phyloP scores from a whole-genome alignment of 2,797 vertebrate genomes.

The Buphagus erythrorhynchus region DNA sequence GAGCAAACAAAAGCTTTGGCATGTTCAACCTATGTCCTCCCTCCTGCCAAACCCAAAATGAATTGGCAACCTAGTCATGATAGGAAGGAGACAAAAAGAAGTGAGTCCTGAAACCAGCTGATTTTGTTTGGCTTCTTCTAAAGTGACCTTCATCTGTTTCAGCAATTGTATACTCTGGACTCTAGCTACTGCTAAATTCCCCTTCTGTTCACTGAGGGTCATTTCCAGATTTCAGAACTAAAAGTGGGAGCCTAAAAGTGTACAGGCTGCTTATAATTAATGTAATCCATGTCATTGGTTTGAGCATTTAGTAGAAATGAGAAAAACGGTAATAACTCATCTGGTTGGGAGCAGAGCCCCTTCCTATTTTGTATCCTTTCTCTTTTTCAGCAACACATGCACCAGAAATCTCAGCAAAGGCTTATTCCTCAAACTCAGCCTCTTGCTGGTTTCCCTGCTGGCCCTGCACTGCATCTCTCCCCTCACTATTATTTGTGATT shows the following conservation, averaged over 20 bases:
- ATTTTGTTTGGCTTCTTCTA: not conserved
- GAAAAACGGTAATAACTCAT: not conserved
- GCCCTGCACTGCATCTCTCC: not conserved
- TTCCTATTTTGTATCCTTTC: not conserved
- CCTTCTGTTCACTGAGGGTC: not conserved
- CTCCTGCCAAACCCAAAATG: not conserved
- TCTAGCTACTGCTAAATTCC: not conserved
- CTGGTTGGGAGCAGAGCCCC: not conserved
- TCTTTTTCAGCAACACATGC: not conserved
- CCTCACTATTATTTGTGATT: slow-evolving; percentile 30
- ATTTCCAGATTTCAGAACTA: not conserved
- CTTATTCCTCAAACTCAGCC: not conserved
- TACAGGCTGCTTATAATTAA: not conserved
- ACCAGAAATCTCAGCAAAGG: not conserved
- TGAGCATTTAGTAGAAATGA: not conserved
- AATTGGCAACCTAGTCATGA: not conserved
- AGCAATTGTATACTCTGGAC: not conserved
- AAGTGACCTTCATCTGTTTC: not conserved
- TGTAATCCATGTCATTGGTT: not conserved
- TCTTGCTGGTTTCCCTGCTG: not conserved
- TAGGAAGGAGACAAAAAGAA: not conserved
- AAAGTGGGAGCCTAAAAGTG: not conserved
- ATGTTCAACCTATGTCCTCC: not conserved
- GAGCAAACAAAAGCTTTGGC: not conserved
- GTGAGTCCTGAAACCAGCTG: not conserved